Evolutionary conservation across 2,797 vertebrate genomes (phyloP), one percentile per base, ranked within the genome.

Genomic region (Molossus alvarezi): DNA sequence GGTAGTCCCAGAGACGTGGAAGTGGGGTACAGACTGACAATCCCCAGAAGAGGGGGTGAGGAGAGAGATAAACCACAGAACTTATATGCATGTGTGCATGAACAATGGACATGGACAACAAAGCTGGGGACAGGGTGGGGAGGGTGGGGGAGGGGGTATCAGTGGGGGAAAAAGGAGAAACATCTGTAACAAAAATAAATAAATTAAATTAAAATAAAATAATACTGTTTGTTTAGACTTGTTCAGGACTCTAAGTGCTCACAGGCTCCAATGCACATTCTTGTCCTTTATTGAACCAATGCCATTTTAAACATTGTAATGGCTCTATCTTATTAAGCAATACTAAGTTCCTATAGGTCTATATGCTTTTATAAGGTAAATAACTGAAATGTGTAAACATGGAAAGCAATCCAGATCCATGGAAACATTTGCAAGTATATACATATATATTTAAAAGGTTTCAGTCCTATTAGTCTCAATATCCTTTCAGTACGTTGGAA

Each of bases 191-290:
- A 33, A 33, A 33, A 33, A 33, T 33, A 33, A 33, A 33, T 33
- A 33, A 33, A 33, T 33, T 33, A 33, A 33, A 33, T 33, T 33
- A 33, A 33, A 33, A 33, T 33, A 33, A 33, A 33, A 33, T 33
- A 33, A 33, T 33, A 33, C 33, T 97, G 76, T 96, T 93, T 97
- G 82, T 91, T 97, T 93, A 87, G 92, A 80, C 92, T 94, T 92
- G 79, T 81, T 79, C 53, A 55, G 83, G 48, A 92, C 62, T 80
- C 33, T 62, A 79, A 92, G 79, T 92, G 48, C 82, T 83, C 88
- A 84, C 25, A 91, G 93, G 37, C 94, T 87, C 88, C 86, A 91
- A 95, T 55, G 87, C 72, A 95, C 88, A 91, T 93, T 97, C 92
- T 81, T 82, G 60, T 94, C 51, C 88, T 93, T 75, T 64, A 91